phyloP scores from a whole-genome alignment of 2,797 vertebrate species.

The Notoglanidium macrostoma region DNA sequence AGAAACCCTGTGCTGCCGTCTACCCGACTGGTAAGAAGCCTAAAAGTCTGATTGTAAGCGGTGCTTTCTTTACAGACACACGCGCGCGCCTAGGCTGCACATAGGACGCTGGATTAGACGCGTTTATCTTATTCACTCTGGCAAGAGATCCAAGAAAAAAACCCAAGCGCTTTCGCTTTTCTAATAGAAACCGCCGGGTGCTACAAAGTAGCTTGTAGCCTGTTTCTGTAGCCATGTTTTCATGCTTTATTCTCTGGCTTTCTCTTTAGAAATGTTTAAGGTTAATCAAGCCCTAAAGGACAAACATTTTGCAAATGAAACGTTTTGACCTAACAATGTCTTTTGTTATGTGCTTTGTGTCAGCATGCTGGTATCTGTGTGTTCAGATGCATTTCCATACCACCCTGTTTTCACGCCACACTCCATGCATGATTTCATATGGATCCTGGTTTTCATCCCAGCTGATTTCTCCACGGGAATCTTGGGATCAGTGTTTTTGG shows the following conservation, averaged over 20 bases:
- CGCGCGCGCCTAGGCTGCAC: background rate
- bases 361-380: background rate
- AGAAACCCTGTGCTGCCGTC: slow-evolving; percentile 78
- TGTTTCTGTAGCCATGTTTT: background rate
- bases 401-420: background rate
- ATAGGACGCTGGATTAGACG: background rate
- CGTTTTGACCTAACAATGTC: background rate
- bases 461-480: background rate
- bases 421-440: background rate
- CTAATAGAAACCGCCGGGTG: background rate
- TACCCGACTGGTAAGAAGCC: slow-evolving; percentile 75
- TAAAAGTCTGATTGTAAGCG: slow-evolving; percentile 29
- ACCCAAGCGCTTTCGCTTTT: background rate
- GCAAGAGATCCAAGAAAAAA: background rate
- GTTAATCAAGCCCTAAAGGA: background rate
- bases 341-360: background rate
- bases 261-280: background rate
- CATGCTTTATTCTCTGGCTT: background rate
- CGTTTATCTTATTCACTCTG: background rate
- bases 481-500: background rate
- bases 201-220: slow-evolving; percentile 23
- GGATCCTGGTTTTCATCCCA: background rate
- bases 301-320: background rate
- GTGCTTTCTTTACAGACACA: background rate
- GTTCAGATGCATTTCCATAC: background rate